Percentiles rank a stretch among this genome's conserved stretches.
These are phyloP conservation scores for Spodoptera litura DNA, from an alignment of 1,140 invertebrate species.

Conservation along the genomic window DNA sequence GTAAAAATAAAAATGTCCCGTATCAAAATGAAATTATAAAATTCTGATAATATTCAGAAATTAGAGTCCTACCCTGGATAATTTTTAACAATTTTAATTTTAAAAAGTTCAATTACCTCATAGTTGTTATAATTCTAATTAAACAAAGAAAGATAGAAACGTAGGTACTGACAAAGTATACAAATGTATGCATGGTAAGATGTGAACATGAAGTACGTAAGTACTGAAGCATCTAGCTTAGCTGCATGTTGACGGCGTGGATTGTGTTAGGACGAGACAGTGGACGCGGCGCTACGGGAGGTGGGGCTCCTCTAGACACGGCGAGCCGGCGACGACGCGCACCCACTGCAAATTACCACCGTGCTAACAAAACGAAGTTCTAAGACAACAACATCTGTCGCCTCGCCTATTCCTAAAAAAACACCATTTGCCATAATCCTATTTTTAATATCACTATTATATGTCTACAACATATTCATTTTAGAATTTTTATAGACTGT, in stretches of 20 bases:
- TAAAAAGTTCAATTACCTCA: too few relatives aligned
- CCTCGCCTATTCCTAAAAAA: not conserved
- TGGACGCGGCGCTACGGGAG: constrained; percentile 80
- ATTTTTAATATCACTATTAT: constrained; percentile 21
- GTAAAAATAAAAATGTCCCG: too few relatives aligned
- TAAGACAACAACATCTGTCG: not conserved
- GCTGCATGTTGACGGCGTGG: constrained; percentile 53
- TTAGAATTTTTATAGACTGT: constrained; percentile 18
- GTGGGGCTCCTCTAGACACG: constrained; percentile 73
- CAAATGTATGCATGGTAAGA: constrained; percentile 20
- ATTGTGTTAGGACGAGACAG: constrained; percentile 80
- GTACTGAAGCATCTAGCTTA: constrained; percentile 33
- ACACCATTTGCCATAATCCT: constrained; percentile 14
- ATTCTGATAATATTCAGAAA: not conserved
- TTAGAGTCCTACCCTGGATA: constrained; percentile 12
- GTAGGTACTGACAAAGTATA: not conserved
- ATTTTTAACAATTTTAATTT: too few relatives aligned
- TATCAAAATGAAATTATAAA: too few relatives aligned
- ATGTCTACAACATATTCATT: constrained; percentile 25
- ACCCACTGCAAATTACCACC: not conserved
- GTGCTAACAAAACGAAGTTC: not conserved
- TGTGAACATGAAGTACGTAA: not conserved
- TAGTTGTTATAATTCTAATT: too few relatives aligned
- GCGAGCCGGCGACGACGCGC: constrained; percentile 38
- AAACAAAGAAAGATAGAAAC: not conserved